A percentile compares a stretch with the other conserved stretches of the same genome.
These are phyloP conservation scores for Dromius quadrimaculatus DNA, from an alignment of 2,888 invertebrate species.

Conservation along the genomic window DNA sequence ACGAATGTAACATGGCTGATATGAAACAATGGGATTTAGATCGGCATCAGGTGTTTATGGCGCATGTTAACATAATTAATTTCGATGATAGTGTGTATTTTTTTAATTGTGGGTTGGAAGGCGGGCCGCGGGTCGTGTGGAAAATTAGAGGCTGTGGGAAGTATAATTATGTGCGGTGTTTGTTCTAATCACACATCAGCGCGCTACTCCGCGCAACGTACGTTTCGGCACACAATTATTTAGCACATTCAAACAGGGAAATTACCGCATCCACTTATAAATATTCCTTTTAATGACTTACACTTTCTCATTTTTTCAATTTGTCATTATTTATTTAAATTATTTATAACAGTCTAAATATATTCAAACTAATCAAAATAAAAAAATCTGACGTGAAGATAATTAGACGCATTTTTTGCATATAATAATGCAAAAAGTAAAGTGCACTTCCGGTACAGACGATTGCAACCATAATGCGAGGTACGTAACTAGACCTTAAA, in stretches of 20 bases:
- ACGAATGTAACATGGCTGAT: no score
- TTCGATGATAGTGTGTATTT: constrained; percentile 10
- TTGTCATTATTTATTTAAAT: no score
- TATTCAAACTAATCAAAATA: no score
- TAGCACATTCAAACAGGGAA: background rate
- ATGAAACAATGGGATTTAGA: background rate
- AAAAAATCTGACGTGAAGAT: no score
- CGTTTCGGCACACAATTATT: constrained; percentile 9
- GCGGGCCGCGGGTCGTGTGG: background rate
- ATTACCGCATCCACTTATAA: background rate
- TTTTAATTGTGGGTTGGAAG: constrained; percentile 22
- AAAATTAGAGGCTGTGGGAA: constrained; percentile 28
- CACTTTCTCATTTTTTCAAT: no score
- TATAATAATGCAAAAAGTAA: no score
- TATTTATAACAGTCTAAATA: no score
- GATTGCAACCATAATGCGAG: no score
- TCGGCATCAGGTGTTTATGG: constrained; percentile 18
- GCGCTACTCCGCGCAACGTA: background rate
- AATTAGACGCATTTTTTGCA: no score
- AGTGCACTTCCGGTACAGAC: no score
- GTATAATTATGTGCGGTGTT: constrained; percentile 13
- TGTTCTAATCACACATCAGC: constrained; percentile 9
- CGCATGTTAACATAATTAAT: constrained; percentile 27
- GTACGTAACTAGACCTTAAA: no score
- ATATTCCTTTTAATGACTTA: constrained; percentile 7